Evolutionary conservation across 2,113 vertebrate species (phyloP).

Genomic region (Chloroceryle aenea): DNA sequence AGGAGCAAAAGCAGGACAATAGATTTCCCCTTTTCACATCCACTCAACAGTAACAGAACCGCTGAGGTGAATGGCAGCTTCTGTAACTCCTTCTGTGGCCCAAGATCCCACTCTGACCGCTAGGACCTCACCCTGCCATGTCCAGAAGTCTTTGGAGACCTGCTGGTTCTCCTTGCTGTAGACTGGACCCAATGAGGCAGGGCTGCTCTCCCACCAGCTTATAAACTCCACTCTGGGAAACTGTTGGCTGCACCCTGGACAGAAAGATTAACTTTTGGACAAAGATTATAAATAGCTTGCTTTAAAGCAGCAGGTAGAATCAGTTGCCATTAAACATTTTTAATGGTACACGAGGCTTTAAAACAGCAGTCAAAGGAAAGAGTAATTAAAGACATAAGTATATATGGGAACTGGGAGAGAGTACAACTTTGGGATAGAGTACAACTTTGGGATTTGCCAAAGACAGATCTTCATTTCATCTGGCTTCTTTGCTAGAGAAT

Average conservation of each 20-base stretch:
- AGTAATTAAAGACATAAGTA: constrained; percentile 16
- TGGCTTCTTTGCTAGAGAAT: constrained; percentile 26
- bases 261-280: background rate
- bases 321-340: background rate
- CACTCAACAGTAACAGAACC: background rate
- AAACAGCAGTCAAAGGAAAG: background rate
- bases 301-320: background rate
- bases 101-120: background rate
- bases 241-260: background rate
- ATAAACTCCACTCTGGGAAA: background rate
- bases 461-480: constrained; percentile 13
- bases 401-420: background rate
- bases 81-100: background rate
- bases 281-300: background rate
- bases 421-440: background rate
- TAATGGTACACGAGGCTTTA: background rate
- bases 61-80: background rate
- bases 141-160: background rate
- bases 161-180: background rate
- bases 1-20: background rate
- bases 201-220: background rate
- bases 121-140: background rate
- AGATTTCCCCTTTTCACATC: background rate
- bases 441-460: constrained; percentile 29
- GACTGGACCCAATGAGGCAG: background rate